These are phyloP conservation scores for Venustoraphidia nigricollis DNA, from an alignment of 2,888 invertebrate genomes.

Conservation along the genomic window DNA sequence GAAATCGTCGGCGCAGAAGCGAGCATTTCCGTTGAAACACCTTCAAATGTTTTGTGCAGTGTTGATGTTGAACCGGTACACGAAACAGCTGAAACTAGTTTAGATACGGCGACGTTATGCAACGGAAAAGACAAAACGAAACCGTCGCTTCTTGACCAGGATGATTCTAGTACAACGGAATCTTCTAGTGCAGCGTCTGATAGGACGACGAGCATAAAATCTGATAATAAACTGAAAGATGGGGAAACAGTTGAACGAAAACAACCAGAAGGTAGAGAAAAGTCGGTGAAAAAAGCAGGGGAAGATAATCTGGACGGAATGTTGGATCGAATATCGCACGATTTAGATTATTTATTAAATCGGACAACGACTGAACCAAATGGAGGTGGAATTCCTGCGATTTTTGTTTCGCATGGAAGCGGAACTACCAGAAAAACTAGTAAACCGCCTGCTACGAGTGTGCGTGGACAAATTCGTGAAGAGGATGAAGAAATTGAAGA, in stretches of 20 bases:
- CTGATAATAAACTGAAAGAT: not conserved
- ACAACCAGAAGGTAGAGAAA: slow-evolving; percentile 24
- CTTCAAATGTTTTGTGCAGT: slow-evolving; percentile 21
- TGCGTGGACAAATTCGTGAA: slow-evolving; percentile 21
- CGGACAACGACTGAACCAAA: slow-evolving; percentile 25
- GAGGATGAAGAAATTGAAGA: slow-evolving; percentile 16
- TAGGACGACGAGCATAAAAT: not conserved
- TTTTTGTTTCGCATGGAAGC: not conserved
- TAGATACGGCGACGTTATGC: slow-evolving; percentile 5
- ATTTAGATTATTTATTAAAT: slow-evolving; percentile 67
- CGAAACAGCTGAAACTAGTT: slow-evolving; percentile 12
- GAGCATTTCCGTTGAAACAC: slow-evolving; percentile 12
- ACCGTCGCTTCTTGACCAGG: not conserved
- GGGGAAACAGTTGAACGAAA: slow-evolving; percentile 16
- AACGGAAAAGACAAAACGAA: slow-evolving; percentile 1
- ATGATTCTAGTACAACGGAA: slow-evolving; percentile 5
- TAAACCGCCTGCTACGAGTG: slow-evolving; percentile 18
- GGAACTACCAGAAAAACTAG: slow-evolving; percentile 16
- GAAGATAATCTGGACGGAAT: slow-evolving; percentile 40
- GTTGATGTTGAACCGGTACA: slow-evolving; percentile 21
- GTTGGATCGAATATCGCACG: slow-evolving; percentile 66
- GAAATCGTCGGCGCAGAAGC: slow-evolving; percentile 6
- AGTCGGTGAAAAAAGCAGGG: slow-evolving; percentile 23
- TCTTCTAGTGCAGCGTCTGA: not conserved
- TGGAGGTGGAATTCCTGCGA: not conserved